Evolutionary conservation across 2,797 vertebrate species (phyloP), one percentile per base, ranked within the genome.

Genomic region (Enteromius afrohamiltoni): DNA sequence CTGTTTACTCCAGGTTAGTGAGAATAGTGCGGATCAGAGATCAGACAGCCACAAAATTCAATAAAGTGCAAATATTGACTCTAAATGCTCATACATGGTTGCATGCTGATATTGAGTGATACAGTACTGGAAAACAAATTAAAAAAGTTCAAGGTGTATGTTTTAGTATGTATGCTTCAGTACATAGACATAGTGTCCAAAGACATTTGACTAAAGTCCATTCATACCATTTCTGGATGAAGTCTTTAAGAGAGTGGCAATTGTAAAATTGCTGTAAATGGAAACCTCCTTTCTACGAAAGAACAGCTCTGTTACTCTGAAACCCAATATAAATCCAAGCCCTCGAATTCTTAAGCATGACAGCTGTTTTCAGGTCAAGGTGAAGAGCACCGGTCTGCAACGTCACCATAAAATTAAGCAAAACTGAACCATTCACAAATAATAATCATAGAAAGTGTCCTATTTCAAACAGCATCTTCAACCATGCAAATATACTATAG

Each of bases 21-120:
- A 76, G 26, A 53, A 65, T 3, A 37, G 42, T 11, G 64, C 34
- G 13, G 76, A 58, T 26, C 73, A 47, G 74, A 77, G 65, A 21
- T 6, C 58, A 40, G 69, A 64, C 51, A 71, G 60, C 58, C 62
- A 53, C 79, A 68, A 8, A 55, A 74, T 79, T 83, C 53, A 51
- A 75, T 82, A 85, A 84, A 84, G 85, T 86, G 85, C 69, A 58
- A 45, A 58, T 77, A 71, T 69, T 42, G 65, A 68, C 49, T 49
- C 31, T 69, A 69, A 67, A 83, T 55, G 34, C 17, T 62, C 31
- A 67, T 29, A 42, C 40, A 29, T 29, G 71, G n/a, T 53, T 40
- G 23, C 62, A 83, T 77, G 64, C 81, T 60, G 62, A 53, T 58
- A 42, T 29, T 67, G 26, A 60, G 16, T 53, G 29, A 51, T 40